phyloP scores from a whole-genome alignment of 2,113 vertebrate genomes.

The Hippocampus comes region DNA sequence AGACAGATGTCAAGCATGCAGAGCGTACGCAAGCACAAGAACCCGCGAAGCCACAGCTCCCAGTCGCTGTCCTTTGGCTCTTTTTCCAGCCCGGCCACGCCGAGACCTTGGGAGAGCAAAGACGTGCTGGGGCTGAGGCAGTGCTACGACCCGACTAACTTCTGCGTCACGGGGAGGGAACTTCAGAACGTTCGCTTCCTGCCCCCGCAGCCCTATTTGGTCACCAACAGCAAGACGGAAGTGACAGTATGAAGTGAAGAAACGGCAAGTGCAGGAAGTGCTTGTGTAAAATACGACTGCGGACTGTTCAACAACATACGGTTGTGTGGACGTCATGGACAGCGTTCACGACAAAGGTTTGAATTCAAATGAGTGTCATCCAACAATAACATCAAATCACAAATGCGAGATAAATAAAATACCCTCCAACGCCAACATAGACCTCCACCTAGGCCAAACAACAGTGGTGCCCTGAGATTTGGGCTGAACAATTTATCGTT shows the following conservation, averaged over 20 bases:
- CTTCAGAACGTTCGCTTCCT: conserved; percentile 81
- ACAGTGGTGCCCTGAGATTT: too few species aligned
- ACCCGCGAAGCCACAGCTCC: conserved; percentile 70
- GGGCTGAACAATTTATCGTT: too few species aligned
- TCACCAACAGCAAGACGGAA: conserved; percentile 99
- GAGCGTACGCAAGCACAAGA: conserved; percentile 82
- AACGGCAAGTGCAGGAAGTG: conserved; percentile 8
- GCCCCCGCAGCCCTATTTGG: conserved; percentile 91
- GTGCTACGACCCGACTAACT: conserved; percentile 79
- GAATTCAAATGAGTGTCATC: conserved; percentile 35
- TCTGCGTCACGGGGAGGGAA: conserved; percentile 80
- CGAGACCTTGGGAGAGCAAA: conserved; percentile 82
- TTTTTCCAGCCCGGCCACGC: conserved; percentile 39
- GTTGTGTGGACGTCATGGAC: conserved; percentile 27
- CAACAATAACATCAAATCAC: conserved; percentile 25
- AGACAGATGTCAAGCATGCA: conserved; percentile 76
- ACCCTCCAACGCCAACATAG: conserved; percentile 4
- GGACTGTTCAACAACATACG: conserved; percentile 27
- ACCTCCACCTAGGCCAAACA: neutral
- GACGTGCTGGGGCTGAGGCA: conserved; percentile 82
- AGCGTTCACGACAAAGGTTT: conserved; percentile 14
- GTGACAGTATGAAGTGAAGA: conserved; percentile 84
- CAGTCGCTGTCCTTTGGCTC: conserved; percentile 77
- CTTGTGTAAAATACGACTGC: conserved; percentile 18
- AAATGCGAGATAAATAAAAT: conserved; percentile 22